Conservation (phyloP, 2,888 invertebrate species). For the Drosophila subquinaria region DNA sequence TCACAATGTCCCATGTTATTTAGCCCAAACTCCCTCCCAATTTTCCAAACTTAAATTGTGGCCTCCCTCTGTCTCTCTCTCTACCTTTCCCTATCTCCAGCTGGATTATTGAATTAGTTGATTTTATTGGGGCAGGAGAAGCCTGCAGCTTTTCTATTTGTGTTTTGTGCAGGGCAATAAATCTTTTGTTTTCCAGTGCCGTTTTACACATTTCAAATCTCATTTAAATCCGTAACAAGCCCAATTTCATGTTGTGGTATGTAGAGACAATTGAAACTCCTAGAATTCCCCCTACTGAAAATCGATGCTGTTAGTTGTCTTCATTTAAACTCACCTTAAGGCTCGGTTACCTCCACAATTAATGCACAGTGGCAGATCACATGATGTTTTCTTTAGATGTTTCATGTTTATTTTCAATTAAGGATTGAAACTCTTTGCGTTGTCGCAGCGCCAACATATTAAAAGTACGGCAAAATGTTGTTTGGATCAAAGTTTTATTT, state of each 20-base stretch:
- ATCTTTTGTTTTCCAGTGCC: slow-evolving; percentile 59
- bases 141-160: slow-evolving; percentile 51
- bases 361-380: neutral
- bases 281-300: neutral
- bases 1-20: slow-evolving; percentile 25
- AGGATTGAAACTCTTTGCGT: slow-evolving; percentile 47
- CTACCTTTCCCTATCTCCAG: slow-evolving; percentile 18
- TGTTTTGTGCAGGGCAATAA: slow-evolving; percentile 55
- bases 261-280: slow-evolving; percentile 40
- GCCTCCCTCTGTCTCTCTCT: neutral
- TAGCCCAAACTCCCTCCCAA: slow-evolving; percentile 12
- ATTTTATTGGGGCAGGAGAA: slow-evolving; percentile 49
- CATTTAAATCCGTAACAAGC: slow-evolving; percentile 69
- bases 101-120: slow-evolving; percentile 79
- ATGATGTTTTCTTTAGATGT: slow-evolving; percentile 22
- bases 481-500: slow-evolving; percentile 18
- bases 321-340: neutral
- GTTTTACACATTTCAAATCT: slow-evolving; percentile 63
- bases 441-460: neutral
- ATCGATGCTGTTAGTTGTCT: neutral
- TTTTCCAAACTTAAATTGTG: slow-evolving; percentile 26
- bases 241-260: slow-evolving; percentile 64
- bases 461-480: neutral
- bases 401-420: slow-evolving; percentile 78
- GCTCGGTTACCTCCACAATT: neutral